Conservation (phyloP, 2,113 vertebrate species). For the Phodopus roborovskii region DNA sequence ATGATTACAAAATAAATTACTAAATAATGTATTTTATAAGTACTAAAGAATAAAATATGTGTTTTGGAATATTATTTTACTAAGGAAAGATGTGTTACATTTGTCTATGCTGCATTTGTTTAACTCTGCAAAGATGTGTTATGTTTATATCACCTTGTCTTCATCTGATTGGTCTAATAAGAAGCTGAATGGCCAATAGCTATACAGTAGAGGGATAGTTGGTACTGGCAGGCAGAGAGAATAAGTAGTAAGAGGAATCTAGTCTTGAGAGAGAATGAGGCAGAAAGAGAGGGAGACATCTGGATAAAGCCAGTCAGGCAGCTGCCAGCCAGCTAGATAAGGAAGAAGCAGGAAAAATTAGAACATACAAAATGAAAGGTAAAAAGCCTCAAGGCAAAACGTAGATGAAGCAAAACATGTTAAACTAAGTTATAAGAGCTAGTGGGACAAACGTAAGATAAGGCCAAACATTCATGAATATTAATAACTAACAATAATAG, state of each 20-base stretch:
- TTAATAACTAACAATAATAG: background rate
- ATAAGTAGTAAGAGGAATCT: background rate
- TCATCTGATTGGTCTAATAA: background rate
- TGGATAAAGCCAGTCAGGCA: too few species aligned
- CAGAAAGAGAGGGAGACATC: background rate
- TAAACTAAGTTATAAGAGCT: background rate
- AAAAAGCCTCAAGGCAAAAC: background rate
- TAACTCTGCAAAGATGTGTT: background rate
- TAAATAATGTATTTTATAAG: background rate
- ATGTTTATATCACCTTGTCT: background rate
- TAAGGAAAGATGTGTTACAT: background rate
- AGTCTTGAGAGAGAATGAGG: background rate
- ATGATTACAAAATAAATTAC: background rate
- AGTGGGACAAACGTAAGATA: background rate
- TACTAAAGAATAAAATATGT: background rate
- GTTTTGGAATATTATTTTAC: background rate
- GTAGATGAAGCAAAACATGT: background rate
- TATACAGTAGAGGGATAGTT: background rate
- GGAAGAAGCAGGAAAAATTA: background rate
- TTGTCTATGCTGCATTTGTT: too few species aligned
- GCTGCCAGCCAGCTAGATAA: background rate
- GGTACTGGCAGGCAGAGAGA: too few species aligned
- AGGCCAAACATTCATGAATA: too few species aligned
- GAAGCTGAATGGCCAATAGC: background rate
- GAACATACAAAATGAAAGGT: background rate